A percentile compares a stretch with the other conserved stretches of the same genome.
phyloP scores from a whole-genome alignment of 2,888 invertebrate genomes.

The Hirtodrosophila trivittata region DNA sequence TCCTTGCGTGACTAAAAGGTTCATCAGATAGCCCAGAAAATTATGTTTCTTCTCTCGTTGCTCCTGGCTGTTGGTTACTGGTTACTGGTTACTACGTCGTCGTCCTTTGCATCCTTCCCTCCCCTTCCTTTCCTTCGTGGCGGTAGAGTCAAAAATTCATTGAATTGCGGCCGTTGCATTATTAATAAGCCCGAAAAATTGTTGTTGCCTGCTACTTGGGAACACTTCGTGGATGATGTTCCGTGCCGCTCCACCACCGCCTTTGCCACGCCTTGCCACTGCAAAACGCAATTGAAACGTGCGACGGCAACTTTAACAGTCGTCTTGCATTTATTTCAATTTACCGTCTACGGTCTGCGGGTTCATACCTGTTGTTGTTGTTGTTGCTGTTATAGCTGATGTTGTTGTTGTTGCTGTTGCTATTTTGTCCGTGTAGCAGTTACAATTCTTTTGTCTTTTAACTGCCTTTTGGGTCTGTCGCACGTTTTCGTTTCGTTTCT shows the following conservation, averaged over 20 bases:
- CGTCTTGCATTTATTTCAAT: constrained; percentile 78
- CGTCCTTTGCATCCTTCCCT: background rate
- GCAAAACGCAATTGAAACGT: constrained; percentile 74
- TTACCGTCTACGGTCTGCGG: constrained; percentile 57
- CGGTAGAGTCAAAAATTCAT: constrained; percentile 77
- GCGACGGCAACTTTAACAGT: constrained; percentile 78
- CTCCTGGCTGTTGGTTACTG: background rate
- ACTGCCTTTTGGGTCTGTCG: constrained; percentile 64
- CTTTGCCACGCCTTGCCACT: constrained; percentile 1
- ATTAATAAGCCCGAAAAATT: constrained; percentile 72
- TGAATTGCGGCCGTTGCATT: constrained; percentile 80
- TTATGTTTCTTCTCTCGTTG: constrained; percentile 55
- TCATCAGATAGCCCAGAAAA: constrained; percentile 75
- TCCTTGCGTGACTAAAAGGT: constrained; percentile 70
- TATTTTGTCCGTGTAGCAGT: constrained; percentile 41
- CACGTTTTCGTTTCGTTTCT: constrained; percentile 51
- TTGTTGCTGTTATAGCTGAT: constrained; percentile 9
- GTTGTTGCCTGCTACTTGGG: constrained; percentile 61
- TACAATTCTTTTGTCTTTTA: constrained; percentile 74
- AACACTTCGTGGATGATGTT: constrained; percentile 54
- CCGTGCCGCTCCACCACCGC: background rate
- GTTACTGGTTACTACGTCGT: too few relatives aligned
- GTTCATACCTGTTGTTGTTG: constrained; percentile 2
- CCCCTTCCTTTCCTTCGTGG: constrained; percentile 15
- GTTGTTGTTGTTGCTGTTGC: constrained; percentile 18